Evolutionary conservation across 64 coral and sea anemone species (phyloP), one percentile per base, ranked within the genome.

Genomic region (Dendronephthya gigantea): DNA sequence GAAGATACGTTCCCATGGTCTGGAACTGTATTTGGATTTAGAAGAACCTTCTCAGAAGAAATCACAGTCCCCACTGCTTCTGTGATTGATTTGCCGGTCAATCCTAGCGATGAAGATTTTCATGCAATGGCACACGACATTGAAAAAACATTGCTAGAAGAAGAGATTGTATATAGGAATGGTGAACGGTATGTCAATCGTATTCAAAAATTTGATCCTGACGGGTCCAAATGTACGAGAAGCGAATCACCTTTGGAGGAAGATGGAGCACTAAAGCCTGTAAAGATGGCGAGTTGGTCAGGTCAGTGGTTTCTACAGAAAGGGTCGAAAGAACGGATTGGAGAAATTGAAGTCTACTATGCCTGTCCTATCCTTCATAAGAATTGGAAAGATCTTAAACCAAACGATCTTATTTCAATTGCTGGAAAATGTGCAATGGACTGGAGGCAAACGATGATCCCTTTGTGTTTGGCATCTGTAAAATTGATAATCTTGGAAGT

Each of bases 11-110:
- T 79, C 29, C 72, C 72, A 8, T 79, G 72, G 72, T 79, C 72
- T 36, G 36, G 27, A 0, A 15, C 27, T 34, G 36, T 79, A 15
- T 39, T 79, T 34, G 72, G 72, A 5, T 79, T 79, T 1, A 30
- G 72, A 35, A 79, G 72, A 35, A 79, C 72, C 9, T 9, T 79
- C 17, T 34, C 72, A 79, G 72, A 79, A 79, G 72, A 79, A 35
- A 14, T 79, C 7, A 33, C 27, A 35, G 72, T 36, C 14, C 72
- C 72, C 11, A 39, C 34, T 10, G 17, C 72, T 33, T 79, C 12
- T 2, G 15, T 79, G 0, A 34, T 79, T 36, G 72, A 79, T 79
- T 19, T 79, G 10, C 72, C 72, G 34, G 9, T 29, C 11, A 29
- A 79, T 79, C 32, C 72, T 8, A 35, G 32, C 32, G 30, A 36